Base-by-base conservation (phyloP, 2,888 invertebrate genomes). In the Drepana falcataria region DNA sequence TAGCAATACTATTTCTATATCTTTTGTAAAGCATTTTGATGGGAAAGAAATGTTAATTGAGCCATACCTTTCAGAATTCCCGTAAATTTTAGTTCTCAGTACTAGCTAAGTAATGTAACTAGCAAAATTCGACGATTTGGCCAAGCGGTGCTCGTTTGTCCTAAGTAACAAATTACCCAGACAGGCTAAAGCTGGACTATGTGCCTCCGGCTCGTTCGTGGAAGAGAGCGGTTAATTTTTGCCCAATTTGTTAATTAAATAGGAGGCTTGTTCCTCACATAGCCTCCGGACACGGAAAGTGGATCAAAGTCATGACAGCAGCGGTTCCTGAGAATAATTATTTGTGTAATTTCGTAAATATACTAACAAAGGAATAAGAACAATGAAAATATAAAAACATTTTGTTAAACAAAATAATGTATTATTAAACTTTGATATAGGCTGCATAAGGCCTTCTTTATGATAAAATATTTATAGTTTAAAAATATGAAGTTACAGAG, bases 391-490 rank as follows among this genome's bases (percentile, higher is more conserved):
- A 37, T 37, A 37, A 37, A 53, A 63, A 64, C 44, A 52, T 60
- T 60, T 60, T 54, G 53, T 53, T 57, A 52, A n/a, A n/a, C n/a
- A n/a, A 61, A 57, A 54, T 57, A 55, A 49, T 64, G 61, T 52
- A 61, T 35, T 35, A 40, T 51, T 54, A 56, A 61, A 65, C 53
- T 37, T 37, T 4, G 37, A 37, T 21, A 21, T 21, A 21, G 21
- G 21, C 21, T 21, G 21, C 21, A 21, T 21, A 21, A 21, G 21
- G 21, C 21, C 21, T 21, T 21, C 21, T 21, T 21, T 21, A 21
- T 21, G 21, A 21, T 21, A 21, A 21, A 21, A 21, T 21, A 21
- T 21, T 21, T 1, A 21, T 21, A 21, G 21, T 21, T 21, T 21
- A 21, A 21, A 21, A 21, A 21, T 21, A 21, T 21, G 21, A 21